Conservation (phyloP, 2,113 vertebrate genomes). For the Rhombomys opimus region DNA sequence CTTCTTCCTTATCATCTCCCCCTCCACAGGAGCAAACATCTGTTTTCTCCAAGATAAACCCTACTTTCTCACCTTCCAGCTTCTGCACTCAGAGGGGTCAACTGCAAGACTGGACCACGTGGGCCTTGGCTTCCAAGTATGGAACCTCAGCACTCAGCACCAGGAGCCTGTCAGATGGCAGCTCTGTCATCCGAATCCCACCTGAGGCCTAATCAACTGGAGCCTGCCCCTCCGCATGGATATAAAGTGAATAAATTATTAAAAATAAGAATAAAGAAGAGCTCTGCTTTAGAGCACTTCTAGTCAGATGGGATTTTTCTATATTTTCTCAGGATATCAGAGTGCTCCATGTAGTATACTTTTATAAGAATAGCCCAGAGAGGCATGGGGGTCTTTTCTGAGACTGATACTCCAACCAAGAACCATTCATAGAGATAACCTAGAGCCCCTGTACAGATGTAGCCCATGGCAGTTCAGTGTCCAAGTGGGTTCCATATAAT, state of each 20-base stretch:
- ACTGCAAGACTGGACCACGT: not conserved
- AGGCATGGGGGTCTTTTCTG: no score
- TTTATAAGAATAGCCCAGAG: not conserved
- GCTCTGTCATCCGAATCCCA: not conserved
- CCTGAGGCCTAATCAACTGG: not conserved
- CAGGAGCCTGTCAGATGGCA: not conserved
- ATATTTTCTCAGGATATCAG: not conserved
- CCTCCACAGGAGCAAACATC: not conserved
- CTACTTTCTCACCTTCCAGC: not conserved
- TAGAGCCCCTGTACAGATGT: no score
- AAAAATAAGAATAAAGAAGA: not conserved
- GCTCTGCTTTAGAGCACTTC: not conserved
- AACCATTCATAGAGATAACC: no score
- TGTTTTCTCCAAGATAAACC: not conserved
- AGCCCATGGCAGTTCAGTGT: no score
- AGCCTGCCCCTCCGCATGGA: not conserved
- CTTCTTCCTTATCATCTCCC: not conserved
- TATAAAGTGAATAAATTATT: no score
- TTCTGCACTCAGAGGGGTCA: not conserved
- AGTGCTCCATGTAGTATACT: not conserved
- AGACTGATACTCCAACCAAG: no score
- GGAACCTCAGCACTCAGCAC: no score
- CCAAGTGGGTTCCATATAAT: no score
- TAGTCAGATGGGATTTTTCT: not conserved
- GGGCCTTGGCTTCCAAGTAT: not conserved